Percentiles rank a stretch among this genome's conserved stretches.
Conservation (phyloP, 2,888 invertebrate genomes). For the Creontiades dilutus region DNA sequence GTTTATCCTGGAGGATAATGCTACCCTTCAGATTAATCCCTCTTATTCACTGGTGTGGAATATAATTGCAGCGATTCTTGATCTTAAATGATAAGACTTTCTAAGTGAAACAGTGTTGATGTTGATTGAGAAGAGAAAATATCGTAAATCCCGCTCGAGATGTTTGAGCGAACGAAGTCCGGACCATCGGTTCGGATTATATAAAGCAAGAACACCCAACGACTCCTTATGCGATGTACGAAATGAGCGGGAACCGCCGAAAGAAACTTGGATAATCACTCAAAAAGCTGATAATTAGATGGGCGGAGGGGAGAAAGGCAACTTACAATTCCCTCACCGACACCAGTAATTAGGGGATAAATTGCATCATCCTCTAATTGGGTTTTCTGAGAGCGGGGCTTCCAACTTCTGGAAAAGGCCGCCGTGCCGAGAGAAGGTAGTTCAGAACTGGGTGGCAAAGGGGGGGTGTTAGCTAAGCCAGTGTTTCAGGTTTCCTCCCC, state of each 20-base stretch:
- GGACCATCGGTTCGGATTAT: no score
- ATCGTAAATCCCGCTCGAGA: no score
- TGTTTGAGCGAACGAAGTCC: no score
- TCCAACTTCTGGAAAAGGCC: slow-evolving; percentile 43
- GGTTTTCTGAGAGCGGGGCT: slow-evolving; percentile 37
- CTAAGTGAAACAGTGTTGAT: no score
- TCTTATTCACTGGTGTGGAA: no score
- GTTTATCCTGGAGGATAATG: no score
- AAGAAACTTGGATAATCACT: slow-evolving; percentile 62
- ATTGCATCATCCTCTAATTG: slow-evolving; percentile 67
- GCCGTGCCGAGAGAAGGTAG: background rate
- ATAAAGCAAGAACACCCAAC: background rate
- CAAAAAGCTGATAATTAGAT: slow-evolving; percentile 55
- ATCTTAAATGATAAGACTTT: no score
- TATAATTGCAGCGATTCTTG: no score
- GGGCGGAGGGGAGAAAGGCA: slow-evolving; percentile 16
- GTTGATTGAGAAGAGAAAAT: no score
- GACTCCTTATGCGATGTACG: background rate
- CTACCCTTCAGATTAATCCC: no score
- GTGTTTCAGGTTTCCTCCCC: background rate
- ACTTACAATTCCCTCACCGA: slow-evolving; percentile 59
- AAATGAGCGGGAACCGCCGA: background rate
- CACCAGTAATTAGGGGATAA: slow-evolving; percentile 64
- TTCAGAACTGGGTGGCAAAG: no score
- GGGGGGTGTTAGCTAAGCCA: background rate